Evolutionary conservation across 1,140 invertebrate genomes (phyloP), one percentile per base, ranked within the genome.

Genomic region (Drosophila repletoides): DNA sequence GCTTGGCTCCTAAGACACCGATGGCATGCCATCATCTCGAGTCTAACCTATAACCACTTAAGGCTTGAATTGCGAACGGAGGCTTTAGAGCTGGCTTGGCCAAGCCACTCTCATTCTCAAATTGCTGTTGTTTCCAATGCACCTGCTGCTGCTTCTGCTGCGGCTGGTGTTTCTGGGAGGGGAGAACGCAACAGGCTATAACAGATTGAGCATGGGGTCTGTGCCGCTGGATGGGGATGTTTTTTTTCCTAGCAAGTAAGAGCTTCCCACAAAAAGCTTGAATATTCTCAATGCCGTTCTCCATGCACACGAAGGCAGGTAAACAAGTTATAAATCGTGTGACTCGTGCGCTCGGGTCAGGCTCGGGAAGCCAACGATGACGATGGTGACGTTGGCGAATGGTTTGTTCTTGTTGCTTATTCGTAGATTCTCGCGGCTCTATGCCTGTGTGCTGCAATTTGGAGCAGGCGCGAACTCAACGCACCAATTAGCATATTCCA

Each of bases 401-500:
- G 70, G 58, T 75, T 77, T 80, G 63, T 81, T 88, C 87, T 88
- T 89, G 81, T 80, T 88, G 87, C 87, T 89, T 79, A 89, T 89
- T 89, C 87, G 87, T 89, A 71, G 72, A 66, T 80, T 70, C 73
- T 69, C 76, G 73, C 71, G 66, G 46, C 56, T 38, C 60, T 51
- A 15, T 36, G 34, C 15, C 33, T 69, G 64, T 71, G 63, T 66
- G 67, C 70, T 74, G 61, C 77, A 88, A 72, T 83, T 83, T 88
- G 67, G 76, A 83, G 77, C 73, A 83, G 84, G 75, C 84, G 86
- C 72, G 84, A 79, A 80, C 75, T 65, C 72, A 89, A 86, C 72
- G 87, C 87, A 87, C 87, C 87, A 89, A 89, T 89, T 89, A 89
- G 87, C 87, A 88, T 89, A 84, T 89, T 77, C 79, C 81, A 84